Percentiles rank a stretch among this genome's conserved stretches.
These are phyloP conservation scores for Drosophila tropicalis DNA, from an alignment of 1,140 invertebrate species.

Conservation along the genomic window DNA sequence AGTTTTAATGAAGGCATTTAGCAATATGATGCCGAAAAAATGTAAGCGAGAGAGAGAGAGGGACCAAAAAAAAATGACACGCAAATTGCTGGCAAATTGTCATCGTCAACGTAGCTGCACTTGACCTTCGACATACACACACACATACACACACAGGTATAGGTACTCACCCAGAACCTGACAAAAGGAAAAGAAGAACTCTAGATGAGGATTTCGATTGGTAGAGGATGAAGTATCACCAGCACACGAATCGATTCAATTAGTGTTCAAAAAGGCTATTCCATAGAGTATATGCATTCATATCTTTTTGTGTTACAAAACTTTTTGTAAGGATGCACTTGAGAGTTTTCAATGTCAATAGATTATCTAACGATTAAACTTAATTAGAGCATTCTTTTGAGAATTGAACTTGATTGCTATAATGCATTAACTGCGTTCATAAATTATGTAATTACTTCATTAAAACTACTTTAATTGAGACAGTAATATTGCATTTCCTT, in stretches of 20 bases:
- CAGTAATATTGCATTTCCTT: too few relatives aligned
- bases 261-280: not conserved
- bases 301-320: not conserved
- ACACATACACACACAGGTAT: not conserved
- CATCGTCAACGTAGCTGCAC: slow-evolving; percentile 29
- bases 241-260: slow-evolving; percentile 12
- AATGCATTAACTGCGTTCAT: too few relatives aligned
- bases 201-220: not conserved
- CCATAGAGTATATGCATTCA: not conserved
- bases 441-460: too few relatives aligned
- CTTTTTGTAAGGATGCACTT: too few relatives aligned
- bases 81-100: slow-evolving; percentile 34
- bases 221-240: slow-evolving; percentile 1
- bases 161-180: not conserved
- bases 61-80: slow-evolving; percentile 8
- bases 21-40: slow-evolving; percentile 33
- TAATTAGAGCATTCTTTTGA: too few relatives aligned
- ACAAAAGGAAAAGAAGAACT: not conserved
- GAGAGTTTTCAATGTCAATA: too few relatives aligned
- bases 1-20: slow-evolving; percentile 61
- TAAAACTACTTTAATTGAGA: too few relatives aligned
- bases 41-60: slow-evolving; percentile 1
- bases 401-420: too few relatives aligned
- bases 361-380: too few relatives aligned
- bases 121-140: slow-evolving; percentile 41